Percentiles rank a stretch among this genome's conserved stretches.
These are phyloP conservation scores for Perodicticus potto DNA, from an alignment of 2,797 vertebrate genomes.

Conservation along the genomic window DNA sequence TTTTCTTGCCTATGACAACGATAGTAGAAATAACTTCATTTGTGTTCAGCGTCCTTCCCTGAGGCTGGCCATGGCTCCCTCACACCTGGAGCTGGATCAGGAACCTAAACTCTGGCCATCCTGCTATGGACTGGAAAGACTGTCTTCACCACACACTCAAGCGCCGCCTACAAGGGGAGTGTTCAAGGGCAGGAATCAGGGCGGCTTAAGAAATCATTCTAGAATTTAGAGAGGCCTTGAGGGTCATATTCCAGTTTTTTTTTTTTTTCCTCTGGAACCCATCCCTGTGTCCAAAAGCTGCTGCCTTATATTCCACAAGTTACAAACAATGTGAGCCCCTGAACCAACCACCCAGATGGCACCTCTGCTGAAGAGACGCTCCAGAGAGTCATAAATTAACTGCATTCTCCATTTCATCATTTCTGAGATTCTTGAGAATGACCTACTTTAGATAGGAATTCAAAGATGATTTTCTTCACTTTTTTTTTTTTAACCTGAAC, in stretches of 20 bases:
- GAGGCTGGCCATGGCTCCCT: background rate
- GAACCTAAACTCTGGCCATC: background rate
- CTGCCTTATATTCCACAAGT: background rate
- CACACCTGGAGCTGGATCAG: background rate
- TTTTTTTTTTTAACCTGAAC: background rate
- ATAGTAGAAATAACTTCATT: background rate
- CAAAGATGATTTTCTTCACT: conserved; percentile 39
- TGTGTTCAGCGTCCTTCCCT: background rate
- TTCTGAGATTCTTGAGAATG: conserved; percentile 50
- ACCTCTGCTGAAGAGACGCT: background rate
- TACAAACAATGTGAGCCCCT: background rate
- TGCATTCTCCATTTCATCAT: background rate
- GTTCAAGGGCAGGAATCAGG: background rate
- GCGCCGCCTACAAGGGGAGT: background rate
- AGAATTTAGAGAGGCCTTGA: background rate
- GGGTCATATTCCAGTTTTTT: background rate
- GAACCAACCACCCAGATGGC: rapidly evolving
- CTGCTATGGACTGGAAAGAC: background rate
- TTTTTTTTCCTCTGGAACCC: background rate
- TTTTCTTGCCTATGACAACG: background rate
- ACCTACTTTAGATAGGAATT: conserved; percentile 61
- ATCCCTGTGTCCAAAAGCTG: background rate
- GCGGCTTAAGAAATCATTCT: conserved; percentile 38
- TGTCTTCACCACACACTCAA: background rate
- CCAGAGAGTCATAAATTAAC: background rate